Conservation (phyloP, 2,888 invertebrate species). For the Campoplex capitator region DNA sequence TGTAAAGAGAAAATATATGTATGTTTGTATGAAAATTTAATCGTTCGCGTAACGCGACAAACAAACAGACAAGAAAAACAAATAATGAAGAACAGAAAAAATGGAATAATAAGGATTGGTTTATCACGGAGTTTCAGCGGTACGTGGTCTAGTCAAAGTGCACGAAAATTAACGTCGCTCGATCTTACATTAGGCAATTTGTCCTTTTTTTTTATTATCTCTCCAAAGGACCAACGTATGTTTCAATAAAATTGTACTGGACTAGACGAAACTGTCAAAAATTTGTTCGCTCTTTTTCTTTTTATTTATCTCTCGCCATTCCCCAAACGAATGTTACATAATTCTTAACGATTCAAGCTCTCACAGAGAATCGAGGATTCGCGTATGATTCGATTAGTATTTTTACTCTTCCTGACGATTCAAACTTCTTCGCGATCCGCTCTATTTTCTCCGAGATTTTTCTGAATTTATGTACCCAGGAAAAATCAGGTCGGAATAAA, state of each 20-base stretch:
- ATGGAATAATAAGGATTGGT: not conserved
- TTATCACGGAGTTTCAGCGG: constrained; percentile 26
- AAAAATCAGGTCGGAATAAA: not conserved
- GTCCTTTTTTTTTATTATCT: constrained; percentile 14
- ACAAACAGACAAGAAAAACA: not conserved
- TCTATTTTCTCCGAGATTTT: not conserved
- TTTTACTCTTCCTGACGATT: not conserved
- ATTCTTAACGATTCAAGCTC: too few species aligned
- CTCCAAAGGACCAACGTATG: constrained; percentile 48
- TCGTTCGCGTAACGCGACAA: constrained; percentile 1
- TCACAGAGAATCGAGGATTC: too few species aligned
- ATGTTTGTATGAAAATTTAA: constrained; percentile 65
- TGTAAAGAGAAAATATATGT: constrained; percentile 63
- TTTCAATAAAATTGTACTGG: constrained; percentile 25
- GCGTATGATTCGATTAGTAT: too few species aligned
- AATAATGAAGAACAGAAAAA: not conserved
- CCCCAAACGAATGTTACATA: not conserved
- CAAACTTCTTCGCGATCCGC: not conserved
- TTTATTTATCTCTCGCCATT: constrained; percentile 3
- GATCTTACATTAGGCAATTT: constrained; percentile 32
- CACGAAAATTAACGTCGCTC: constrained; percentile 37
- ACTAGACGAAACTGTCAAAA: constrained; percentile 25
- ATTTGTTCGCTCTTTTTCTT: not conserved
- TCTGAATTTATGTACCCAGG: not conserved
- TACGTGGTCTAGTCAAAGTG: constrained; percentile 50